A percentile compares a stretch with the other conserved stretches of the same genome.
phyloP scores from a whole-genome alignment of 2,113 vertebrate genomes.

The Catharus minimus region DNA sequence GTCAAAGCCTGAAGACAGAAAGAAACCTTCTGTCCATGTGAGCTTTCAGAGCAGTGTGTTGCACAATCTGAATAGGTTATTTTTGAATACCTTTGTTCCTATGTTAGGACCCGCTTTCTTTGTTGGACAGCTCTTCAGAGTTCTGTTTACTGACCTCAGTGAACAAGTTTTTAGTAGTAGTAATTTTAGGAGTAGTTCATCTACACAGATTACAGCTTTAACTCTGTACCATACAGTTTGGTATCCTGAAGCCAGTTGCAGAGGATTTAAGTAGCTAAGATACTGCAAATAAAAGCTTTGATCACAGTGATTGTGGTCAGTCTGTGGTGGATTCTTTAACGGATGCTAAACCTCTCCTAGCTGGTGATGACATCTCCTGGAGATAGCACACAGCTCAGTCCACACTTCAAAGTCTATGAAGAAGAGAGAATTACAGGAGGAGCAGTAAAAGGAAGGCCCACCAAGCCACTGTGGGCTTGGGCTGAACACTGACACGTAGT shows the following conservation, averaged over 20 bases:
- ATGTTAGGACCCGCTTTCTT: neutral
- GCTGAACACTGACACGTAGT: neutral
- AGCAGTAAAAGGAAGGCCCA: neutral
- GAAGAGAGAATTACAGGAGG: neutral
- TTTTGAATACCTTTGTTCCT: constrained; percentile 21
- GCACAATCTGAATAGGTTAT: constrained; percentile 23
- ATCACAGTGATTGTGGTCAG: neutral
- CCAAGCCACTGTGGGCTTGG: neutral
- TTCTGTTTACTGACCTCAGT: neutral
- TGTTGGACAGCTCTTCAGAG: neutral
- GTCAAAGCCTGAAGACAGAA: neutral
- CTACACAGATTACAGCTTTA: neutral
- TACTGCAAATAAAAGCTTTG: constrained; percentile 3
- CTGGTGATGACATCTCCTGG: neutral
- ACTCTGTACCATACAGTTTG: neutral
- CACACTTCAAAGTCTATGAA: neutral
- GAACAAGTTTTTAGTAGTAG: neutral
- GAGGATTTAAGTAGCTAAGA: neutral
- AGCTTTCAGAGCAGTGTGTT: constrained; percentile 25
- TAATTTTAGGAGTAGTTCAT: constrained; percentile 13
- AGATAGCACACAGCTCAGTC: accelerated
- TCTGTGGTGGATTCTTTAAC: neutral
- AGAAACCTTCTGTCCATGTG: neutral
- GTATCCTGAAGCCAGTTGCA: neutral
- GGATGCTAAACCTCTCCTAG: neutral